These are phyloP conservation scores for Passer montanus DNA, from an alignment of 2,113 vertebrate genomes.

Conservation along the genomic window DNA sequence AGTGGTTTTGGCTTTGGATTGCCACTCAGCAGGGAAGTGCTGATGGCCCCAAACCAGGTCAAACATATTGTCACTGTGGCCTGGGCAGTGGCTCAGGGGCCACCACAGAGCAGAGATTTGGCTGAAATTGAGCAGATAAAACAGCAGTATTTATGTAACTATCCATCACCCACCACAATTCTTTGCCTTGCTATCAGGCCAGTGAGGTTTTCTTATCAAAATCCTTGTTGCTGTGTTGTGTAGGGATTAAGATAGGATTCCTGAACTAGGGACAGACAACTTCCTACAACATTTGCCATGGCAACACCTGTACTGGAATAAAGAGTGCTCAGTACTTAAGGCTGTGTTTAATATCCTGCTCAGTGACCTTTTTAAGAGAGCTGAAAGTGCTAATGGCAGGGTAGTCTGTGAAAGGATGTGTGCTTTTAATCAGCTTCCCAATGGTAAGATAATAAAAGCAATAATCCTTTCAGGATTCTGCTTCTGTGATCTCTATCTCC, in stretches of 20 bases:
- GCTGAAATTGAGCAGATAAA: not conserved
- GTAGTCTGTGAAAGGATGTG: not conserved
- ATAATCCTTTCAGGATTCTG: slow-evolving; percentile 1
- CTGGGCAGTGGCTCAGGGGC: not conserved
- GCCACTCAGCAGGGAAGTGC: not conserved
- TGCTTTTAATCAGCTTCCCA: slow-evolving; percentile 17
- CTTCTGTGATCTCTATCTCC: not conserved
- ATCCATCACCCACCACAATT: not conserved
- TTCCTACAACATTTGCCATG: not conserved
- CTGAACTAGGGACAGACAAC: not conserved
- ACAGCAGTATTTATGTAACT: not conserved
- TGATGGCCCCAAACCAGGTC: not conserved
- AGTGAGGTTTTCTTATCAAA: not conserved
- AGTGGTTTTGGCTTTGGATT: not conserved
- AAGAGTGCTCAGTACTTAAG: not conserved
- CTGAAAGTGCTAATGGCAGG: not conserved
- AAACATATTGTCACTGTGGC: not conserved
- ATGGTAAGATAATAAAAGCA: not conserved
- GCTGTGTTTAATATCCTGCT: not conserved
- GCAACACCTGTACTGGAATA: not conserved
- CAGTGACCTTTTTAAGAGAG: not conserved
- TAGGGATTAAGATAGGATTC: not conserved
- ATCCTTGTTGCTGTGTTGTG: not conserved
- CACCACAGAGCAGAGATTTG: not conserved
- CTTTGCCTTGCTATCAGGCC: not conserved